These are phyloP conservation scores for Cosmorhoe ocellata DNA, from an alignment of 2,888 invertebrate species.

Conservation along the genomic window DNA sequence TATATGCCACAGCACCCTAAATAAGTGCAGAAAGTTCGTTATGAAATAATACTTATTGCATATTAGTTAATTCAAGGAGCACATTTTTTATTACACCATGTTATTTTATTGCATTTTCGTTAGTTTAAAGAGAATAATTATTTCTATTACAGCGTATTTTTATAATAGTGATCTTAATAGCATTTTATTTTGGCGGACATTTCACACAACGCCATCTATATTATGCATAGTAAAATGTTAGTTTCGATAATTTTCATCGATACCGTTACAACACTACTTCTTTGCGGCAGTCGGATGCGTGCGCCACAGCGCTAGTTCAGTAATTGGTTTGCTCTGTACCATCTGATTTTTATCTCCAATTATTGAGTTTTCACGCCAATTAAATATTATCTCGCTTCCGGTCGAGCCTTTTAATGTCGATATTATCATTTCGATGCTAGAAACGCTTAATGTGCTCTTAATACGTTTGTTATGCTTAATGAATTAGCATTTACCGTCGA, in stretches of 20 bases:
- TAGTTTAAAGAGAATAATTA: too few species aligned
- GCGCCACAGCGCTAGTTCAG: conserved; percentile 64
- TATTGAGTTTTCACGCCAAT: conserved; percentile 81
- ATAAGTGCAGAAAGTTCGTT: too few species aligned
- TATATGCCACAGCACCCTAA: too few species aligned
- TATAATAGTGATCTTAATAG: too few species aligned
- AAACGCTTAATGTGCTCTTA: conserved; percentile 38
- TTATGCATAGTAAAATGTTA: too few species aligned
- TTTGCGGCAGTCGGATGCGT: conserved; percentile 58
- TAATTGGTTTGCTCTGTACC: conserved; percentile 71
- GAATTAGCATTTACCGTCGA: conserved; percentile 10
- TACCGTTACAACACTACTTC: conserved; percentile 42
- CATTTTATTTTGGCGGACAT: too few species aligned
- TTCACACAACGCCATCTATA: too few species aligned
- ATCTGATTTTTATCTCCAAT: conserved; percentile 79
- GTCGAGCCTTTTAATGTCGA: conserved; percentile 62
- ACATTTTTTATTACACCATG: too few species aligned
- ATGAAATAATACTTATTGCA: too few species aligned
- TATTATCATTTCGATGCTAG: conserved; percentile 50
- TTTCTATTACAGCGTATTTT: too few species aligned
- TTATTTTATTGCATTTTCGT: too few species aligned
- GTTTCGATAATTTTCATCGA: conserved; percentile 11
- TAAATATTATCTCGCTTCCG: conserved; percentile 76
- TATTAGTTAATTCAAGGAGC: too few species aligned
- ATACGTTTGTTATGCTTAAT: conserved; percentile 26